Evolutionary conservation across 1,140 invertebrate genomes (phyloP), one percentile per base, ranked within the genome.

Genomic region (Berghia stephanieae): DNA sequence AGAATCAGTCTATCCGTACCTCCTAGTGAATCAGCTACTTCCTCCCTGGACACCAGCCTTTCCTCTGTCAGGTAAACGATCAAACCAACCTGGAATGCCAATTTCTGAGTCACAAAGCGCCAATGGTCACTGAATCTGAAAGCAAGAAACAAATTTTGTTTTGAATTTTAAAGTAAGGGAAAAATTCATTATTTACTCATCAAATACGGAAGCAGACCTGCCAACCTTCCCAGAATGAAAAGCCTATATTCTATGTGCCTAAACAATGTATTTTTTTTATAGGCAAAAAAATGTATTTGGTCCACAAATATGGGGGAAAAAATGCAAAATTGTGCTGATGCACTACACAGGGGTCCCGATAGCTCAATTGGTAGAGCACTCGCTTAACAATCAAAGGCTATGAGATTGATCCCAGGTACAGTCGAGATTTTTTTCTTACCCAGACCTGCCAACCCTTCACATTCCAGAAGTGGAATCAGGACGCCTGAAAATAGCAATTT

Each of bases 81-180:
- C 60, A 96, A 90, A 13, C 95, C 93, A 77, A 93, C 92, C 8
- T 95, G 85, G 85, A 94, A 96, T 73, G 93, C 93, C 67, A 96
- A 90, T 63, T 93, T 91, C 84, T 97, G 95, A 0, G 93, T 96
- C 78, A 94, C 93, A 87, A 92, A 94, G 57, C 93, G 91, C 95
- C 96, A 97, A 78, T 95, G 94, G 83, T 97, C 95, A 84, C 96
- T 93, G 85, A 93, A 96, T 83, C 95, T 90, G 74, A 68, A 85
- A 79, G 38, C 67, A 36, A 6, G 73, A 70, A 1, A 31, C 21
- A 36, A 24, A 24, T 38, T 38, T 16, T 18, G 6, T 38, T 18
- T n/a, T 1, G 18, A 27, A 13, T 8, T 24, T 68, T 8, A 67
- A 24, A 4, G n/a, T 8, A 43, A 68, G 8, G 46, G 3, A 42